Evolutionary conservation across 2,797 vertebrate species (phyloP).

Genomic region (Enteromius viviparus): DNA sequence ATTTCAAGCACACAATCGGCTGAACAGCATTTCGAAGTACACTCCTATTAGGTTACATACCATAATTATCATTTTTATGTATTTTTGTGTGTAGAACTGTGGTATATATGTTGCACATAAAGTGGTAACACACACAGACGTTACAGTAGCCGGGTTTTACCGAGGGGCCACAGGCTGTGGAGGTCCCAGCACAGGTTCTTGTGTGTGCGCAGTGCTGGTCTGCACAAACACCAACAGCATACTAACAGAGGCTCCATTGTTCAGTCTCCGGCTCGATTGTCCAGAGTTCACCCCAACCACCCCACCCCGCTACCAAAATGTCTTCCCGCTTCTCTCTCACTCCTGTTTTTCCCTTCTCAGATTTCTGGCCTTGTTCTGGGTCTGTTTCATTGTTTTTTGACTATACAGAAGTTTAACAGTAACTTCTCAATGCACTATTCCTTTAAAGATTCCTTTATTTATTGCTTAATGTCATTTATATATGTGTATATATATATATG

Average conservation of each 20-base stretch:
- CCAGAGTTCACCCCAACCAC: constrained; percentile 60
- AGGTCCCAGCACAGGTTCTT: constrained; percentile 59
- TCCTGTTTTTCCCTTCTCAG: constrained; percentile 37
- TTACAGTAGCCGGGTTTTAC: constrained; percentile 47
- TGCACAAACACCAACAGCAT: constrained; percentile 76
- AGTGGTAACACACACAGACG: constrained; percentile 38
- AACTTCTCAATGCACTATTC: background rate
- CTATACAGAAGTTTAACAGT: background rate
- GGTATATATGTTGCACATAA: background rate
- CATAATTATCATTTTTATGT: background rate
- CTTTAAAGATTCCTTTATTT: background rate
- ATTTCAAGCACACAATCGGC: constrained; percentile 11
- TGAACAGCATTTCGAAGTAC: constrained; percentile 4
- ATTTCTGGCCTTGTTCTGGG: constrained; percentile 41
- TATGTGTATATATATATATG: no score
- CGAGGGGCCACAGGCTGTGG: constrained; percentile 36
- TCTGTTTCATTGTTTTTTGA: constrained; percentile 43
- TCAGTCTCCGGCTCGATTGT: constrained; percentile 70
- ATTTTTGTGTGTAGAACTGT: constrained; percentile 18
- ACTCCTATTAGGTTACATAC: background rate
- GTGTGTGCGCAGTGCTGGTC: constrained; percentile 62
- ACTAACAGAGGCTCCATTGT: constrained; percentile 79
- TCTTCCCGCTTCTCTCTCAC: constrained; percentile 25
- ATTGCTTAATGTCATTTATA: background rate
- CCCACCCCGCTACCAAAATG: constrained; percentile 58